Evolutionary conservation across 2,888 invertebrate genomes (phyloP).

Genomic region (Acronicta aceris): DNA sequence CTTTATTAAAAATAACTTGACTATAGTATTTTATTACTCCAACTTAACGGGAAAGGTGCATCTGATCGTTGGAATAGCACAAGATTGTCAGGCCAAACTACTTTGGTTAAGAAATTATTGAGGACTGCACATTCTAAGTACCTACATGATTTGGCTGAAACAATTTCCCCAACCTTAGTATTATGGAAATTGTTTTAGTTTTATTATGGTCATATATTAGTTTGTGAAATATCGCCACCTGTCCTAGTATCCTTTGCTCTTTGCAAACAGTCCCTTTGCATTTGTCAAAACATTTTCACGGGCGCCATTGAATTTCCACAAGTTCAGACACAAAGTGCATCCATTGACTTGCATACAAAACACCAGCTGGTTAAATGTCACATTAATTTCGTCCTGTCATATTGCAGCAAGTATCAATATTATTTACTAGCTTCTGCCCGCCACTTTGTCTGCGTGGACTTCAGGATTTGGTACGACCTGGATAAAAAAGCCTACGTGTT

Average conservation of each 20-base stretch:
- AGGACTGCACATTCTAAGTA: neutral
- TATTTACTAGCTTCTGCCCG: no score
- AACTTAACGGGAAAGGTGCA: constrained; percentile 33
- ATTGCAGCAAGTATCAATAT: neutral
- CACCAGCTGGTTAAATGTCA: no score
- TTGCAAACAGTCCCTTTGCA: no score
- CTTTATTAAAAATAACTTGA: no score
- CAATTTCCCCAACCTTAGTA: constrained; percentile 15
- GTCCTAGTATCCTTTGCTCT: neutral
- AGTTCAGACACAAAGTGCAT: no score
- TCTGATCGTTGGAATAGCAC: constrained; percentile 40
- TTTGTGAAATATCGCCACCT: neutral
- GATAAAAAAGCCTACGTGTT: no score
- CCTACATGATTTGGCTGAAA: constrained; percentile 9
- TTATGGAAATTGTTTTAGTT: no score
- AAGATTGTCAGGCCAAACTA: constrained; percentile 31
- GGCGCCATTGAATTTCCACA: no score
- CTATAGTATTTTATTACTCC: constrained; percentile 29
- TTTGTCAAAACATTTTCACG: no score
- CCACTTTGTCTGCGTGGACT: no score
- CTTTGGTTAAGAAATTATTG: constrained; percentile 24
- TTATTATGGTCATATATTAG: neutral
- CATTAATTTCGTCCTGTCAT: neutral
- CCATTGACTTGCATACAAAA: no score
- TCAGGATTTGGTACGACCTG: no score